Conservation (phyloP, 2,113 vertebrate genomes). For the Ptychochromis oligacanthus region DNA sequence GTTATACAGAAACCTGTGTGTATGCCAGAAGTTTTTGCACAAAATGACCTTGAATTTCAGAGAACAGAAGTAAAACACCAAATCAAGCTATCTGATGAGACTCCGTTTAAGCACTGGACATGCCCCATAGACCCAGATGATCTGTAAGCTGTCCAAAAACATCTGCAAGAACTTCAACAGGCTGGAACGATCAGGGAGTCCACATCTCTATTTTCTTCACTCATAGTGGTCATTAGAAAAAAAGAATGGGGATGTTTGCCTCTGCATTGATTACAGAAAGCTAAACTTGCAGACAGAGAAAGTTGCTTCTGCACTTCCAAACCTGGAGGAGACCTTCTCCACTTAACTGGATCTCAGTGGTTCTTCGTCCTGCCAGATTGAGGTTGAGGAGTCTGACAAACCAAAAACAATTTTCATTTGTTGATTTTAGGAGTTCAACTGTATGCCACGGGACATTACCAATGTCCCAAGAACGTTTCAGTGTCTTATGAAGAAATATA, state of each 20-base stretch:
- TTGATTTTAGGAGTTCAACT: too few relatives aligned
- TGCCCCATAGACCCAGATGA: not conserved
- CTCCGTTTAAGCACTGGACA: not conserved
- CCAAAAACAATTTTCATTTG: too few relatives aligned
- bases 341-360: too few relatives aligned
- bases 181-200: not conserved
- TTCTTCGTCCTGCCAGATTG: too few relatives aligned
- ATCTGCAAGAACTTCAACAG: not conserved
- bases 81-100: not conserved
- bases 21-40: not conserved
- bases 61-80: not conserved
- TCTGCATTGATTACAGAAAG: not conserved
- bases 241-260: not conserved
- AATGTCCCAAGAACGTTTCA: too few relatives aligned
- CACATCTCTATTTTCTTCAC: not conserved
- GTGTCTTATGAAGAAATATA: too few relatives aligned
- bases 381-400: too few relatives aligned
- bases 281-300: too few relatives aligned
- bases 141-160: not conserved
- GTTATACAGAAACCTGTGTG: not conserved
- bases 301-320: too few relatives aligned
- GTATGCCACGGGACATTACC: too few relatives aligned
- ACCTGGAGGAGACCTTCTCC: too few relatives aligned
- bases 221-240: not conserved
- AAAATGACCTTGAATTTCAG: not conserved